These are phyloP conservation scores for Leptogaster cylindrica DNA, from an alignment of 2,888 invertebrate genomes.

Conservation along the genomic window DNA sequence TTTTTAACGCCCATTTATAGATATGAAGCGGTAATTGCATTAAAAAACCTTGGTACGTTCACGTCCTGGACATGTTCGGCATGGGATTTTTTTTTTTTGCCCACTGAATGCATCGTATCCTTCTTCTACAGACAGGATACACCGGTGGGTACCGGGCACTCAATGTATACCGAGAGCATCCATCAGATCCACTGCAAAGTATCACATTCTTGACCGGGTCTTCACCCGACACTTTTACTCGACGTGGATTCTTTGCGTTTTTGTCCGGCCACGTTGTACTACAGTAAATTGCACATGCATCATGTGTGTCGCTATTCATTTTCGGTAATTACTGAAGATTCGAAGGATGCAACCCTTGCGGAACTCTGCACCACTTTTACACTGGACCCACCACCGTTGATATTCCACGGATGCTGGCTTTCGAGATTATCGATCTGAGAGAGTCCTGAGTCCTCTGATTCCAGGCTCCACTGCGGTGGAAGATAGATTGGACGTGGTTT, in stretches of 20 bases:
- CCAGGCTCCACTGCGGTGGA: not conserved
- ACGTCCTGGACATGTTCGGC: not conserved
- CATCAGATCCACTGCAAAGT: constrained; percentile 11
- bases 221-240: not conserved
- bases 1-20: constrained; percentile 37
- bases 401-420: constrained; percentile 15
- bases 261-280: not conserved
- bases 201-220: constrained; percentile 13
- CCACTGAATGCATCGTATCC: no score
- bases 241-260: constrained; percentile 13
- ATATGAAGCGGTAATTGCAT: constrained; percentile 32
- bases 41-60: constrained; percentile 23
- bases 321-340: constrained; percentile 23
- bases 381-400: constrained; percentile 15
- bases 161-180: constrained; percentile 18
- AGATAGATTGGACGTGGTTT: not conserved
- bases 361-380: constrained; percentile 9
- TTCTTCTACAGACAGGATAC: not conserved
- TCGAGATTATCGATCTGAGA: constrained; percentile 14
- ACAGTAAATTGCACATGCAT: constrained; percentile 36
- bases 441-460: not conserved
- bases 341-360: constrained; percentile 6
- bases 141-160: constrained; percentile 9
- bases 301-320: constrained; percentile 38
- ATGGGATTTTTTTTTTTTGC: no score